These are phyloP conservation scores for Marcusenius ussheri DNA, from an alignment of 2,113 vertebrate species.

Conservation along the genomic window DNA sequence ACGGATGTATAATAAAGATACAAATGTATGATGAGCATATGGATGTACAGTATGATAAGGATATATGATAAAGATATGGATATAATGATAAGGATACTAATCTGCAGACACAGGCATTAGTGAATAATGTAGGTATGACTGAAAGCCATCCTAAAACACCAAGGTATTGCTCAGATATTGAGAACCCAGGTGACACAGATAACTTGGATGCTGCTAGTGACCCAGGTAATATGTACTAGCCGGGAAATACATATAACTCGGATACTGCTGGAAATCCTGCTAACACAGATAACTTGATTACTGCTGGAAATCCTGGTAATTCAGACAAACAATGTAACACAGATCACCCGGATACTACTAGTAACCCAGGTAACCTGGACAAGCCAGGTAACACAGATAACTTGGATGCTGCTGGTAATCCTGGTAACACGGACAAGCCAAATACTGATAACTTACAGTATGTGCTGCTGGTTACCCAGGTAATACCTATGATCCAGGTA, in stretches of 20 bases:
- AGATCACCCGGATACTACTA: background rate
- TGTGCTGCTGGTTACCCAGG: background rate
- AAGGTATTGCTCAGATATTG: background rate
- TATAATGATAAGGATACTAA: background rate
- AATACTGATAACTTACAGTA: background rate
- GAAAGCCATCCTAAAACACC: background rate
- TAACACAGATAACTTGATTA: background rate
- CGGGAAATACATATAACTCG: background rate
- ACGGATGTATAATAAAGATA: too few species aligned
- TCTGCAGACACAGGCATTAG: background rate
- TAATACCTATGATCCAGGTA: background rate
- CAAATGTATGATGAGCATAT: too few species aligned
- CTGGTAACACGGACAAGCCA: background rate
- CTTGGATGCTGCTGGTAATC: background rate
- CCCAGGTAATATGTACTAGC: background rate
- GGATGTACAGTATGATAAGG: too few species aligned
- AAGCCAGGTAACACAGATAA: background rate
- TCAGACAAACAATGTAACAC: background rate
- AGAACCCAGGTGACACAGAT: background rate
- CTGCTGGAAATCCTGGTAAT: background rate
- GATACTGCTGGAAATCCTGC: background rate
- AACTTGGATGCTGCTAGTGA: background rate
- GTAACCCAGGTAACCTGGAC: background rate
- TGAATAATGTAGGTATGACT: background rate
- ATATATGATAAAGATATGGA: too few species aligned